Conservation (phyloP, 2,797 vertebrate genomes). For the Margarornis squamiger region DNA sequence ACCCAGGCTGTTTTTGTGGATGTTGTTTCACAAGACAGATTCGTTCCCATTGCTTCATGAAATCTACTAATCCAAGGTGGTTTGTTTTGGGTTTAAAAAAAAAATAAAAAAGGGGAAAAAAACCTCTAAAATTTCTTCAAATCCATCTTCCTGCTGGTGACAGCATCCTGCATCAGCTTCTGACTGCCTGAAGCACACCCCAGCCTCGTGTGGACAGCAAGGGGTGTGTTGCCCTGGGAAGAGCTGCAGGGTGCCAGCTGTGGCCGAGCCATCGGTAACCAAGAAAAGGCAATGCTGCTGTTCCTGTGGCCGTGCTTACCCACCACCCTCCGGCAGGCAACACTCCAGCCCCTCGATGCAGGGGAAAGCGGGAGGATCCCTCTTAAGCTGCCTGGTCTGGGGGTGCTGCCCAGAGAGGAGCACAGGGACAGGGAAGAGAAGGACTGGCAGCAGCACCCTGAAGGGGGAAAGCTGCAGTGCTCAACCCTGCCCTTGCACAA, state of each 20-base stretch:
- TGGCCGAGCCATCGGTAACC: background rate
- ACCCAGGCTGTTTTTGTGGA: background rate
- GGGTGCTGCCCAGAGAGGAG: background rate
- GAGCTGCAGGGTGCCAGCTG: background rate
- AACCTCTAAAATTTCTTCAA: background rate
- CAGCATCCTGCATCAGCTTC: background rate
- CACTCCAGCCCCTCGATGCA: rapidly evolving
- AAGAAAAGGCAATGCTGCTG: background rate
- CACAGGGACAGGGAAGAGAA: rapidly evolving
- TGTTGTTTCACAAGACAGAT: constrained; percentile 45
- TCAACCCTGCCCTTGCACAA: background rate
- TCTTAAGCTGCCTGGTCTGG: background rate
- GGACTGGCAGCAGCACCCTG: background rate
- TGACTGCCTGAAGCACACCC: background rate
- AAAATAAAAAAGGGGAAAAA: too few relatives aligned
- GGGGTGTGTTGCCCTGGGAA: background rate
- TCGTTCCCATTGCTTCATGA: background rate
- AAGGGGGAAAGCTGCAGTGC: background rate
- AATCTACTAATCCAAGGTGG: background rate
- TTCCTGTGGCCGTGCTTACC: rapidly evolving
- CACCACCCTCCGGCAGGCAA: background rate
- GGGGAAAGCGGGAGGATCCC: background rate
- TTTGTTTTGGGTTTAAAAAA: too few relatives aligned
- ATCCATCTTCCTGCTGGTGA: background rate
- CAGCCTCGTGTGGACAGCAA: background rate